A percentile compares a stretch with the other conserved stretches of the same genome.
phyloP scores from a whole-genome alignment of 2,888 invertebrate species.

The Heliothis peltigera region DNA sequence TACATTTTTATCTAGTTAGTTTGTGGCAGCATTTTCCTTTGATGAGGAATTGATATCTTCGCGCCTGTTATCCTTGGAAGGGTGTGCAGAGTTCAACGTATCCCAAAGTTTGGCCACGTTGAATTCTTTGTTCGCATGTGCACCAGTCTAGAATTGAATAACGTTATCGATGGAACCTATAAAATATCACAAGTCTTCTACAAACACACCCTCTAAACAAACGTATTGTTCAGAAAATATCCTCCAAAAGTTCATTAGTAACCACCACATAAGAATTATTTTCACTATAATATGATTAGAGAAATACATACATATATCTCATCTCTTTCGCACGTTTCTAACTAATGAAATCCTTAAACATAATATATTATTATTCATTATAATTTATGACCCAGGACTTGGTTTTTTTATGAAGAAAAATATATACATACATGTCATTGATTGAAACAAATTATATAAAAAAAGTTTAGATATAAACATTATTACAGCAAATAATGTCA shows the following conservation, averaged over 20 bases:
- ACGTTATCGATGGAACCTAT: neutral
- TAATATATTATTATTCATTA: neutral
- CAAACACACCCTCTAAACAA: too few relatives aligned
- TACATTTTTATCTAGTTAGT: slow-evolving; percentile 51
- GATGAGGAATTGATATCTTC: slow-evolving; percentile 2
- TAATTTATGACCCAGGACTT: slow-evolving; percentile 3
- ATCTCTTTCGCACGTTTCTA: slow-evolving; percentile 26
- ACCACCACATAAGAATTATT: too few relatives aligned
- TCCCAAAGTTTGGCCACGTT: neutral
- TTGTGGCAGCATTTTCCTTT: slow-evolving; percentile 12
- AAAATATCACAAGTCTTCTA: neutral
- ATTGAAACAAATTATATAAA: too few relatives aligned
- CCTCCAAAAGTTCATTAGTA: too few relatives aligned
- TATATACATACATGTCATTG: too few relatives aligned
- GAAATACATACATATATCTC: too few relatives aligned
- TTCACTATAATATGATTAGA: too few relatives aligned
- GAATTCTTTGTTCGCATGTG: too few relatives aligned
- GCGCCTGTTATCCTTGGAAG: neutral
- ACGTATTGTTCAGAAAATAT: too few relatives aligned
- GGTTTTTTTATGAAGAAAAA: slow-evolving; percentile 13
- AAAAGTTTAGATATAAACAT: too few relatives aligned
- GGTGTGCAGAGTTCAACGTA: neutral
- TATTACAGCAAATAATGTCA: neutral
- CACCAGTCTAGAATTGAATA: too few relatives aligned
- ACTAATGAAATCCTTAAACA: slow-evolving; percentile 26